Evolutionary conservation across 1,140 invertebrate genomes (phyloP), one percentile per base, ranked within the genome.

Genomic region (Pachyrhynchus sulphureomaculatus): DNA sequence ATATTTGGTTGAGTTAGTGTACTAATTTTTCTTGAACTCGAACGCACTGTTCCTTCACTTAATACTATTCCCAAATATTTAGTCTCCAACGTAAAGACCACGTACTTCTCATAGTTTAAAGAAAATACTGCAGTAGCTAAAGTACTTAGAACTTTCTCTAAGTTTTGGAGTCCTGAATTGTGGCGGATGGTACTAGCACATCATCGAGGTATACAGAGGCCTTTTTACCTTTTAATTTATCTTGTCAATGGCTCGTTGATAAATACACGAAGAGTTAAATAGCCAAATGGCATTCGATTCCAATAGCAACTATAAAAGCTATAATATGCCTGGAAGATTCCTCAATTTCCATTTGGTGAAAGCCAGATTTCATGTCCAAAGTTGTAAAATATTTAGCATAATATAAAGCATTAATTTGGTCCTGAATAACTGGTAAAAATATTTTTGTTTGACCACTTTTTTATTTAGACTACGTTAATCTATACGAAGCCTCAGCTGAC

Each of bases 351-450:
- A 26, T 57, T 15, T 21, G 51, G 32, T 72, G 4, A 70, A 75
- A 71, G 58, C 70, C 72, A 70, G 75, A 66, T 68, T 64, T 68
- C 64, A 71, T 71, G 49, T 74, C 69, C 5, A 72, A 21, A 6
- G 48, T 56, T 2, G 42, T 58, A 56, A 69, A 73, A 29, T 64
- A 62, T 45, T 41, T 65, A 24, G 44, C 64, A 18, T 47, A n/a
- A 33, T 47, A 17, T 18, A 68, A 62, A 48, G 33, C 29, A 64
- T 67, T 42, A 12, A 69, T 49, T 52, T 57, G 65, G 33, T 34
- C 33, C n/a, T 34, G 33, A 34, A 34, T 34, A 34, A 9, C 8
- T n/a, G 33, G 33, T n/a, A 34, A 77, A 68, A n/a, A n/a, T n/a
- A n/a, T n/a, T n/a, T n/a, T n/a, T n/a, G n/a, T n/a, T n/a, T n/a